These are phyloP conservation scores for Scolanthus callimorphus DNA, from an alignment of 92 coral and sea anemone species.

Conservation along the genomic window DNA sequence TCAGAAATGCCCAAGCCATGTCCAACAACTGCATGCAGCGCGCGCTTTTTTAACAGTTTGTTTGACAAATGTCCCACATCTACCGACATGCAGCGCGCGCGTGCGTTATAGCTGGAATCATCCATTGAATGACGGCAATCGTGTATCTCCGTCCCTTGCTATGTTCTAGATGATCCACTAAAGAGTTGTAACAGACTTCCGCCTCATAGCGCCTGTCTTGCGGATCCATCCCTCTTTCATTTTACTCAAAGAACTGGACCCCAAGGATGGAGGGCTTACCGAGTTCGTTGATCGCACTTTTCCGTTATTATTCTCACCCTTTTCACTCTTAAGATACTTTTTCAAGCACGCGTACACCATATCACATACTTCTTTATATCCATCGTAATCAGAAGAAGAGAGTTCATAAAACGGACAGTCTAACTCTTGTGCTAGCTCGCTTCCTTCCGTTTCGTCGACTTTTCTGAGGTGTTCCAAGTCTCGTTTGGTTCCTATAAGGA, in stretches of 20 bases:
- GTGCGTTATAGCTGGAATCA: too few relatives aligned
- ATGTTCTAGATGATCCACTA: too few relatives aligned
- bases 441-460: conserved; percentile 78
- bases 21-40: too few relatives aligned
- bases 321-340: conserved; percentile 46
- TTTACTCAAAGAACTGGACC: conserved; percentile 38
- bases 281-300: not conserved
- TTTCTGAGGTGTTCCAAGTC: conserved; percentile 85
- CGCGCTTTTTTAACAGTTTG: too few relatives aligned
- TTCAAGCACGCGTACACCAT: conserved; percentile 46
- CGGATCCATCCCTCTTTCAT: conserved; percentile 75
- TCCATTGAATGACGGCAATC: too few relatives aligned
- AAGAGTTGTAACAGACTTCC: conserved; percentile 47
- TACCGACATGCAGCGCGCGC: too few relatives aligned
- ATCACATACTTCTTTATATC: conserved; percentile 81
- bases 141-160: too few relatives aligned
- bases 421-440: conserved; percentile 77
- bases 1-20: too few relatives aligned
- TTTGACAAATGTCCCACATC: too few relatives aligned
- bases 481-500: conserved; percentile 77
- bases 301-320: conserved; percentile 15
- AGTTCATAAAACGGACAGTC: conserved; percentile 83
- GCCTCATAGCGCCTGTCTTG: conserved; percentile 64
- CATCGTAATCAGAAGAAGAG: conserved; percentile 70
- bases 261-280: conserved; percentile 8